Percentiles rank a stretch among this genome's conserved stretches.
Evolutionary conservation across 2,113 vertebrate species (phyloP).

Genomic region (Carettochelys insculpta): DNA sequence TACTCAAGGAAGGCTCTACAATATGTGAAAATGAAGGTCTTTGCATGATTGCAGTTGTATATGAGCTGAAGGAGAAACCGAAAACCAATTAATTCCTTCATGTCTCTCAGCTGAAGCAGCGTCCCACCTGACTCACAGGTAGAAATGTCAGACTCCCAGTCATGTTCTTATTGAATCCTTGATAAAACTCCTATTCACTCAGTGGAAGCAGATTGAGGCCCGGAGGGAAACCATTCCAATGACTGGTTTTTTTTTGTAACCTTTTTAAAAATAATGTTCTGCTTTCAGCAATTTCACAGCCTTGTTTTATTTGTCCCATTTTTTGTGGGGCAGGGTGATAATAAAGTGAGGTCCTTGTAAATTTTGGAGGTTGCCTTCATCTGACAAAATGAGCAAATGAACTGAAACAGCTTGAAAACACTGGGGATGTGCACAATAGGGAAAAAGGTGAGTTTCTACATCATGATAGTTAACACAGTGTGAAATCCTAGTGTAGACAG

Average conservation of each 20-base stretch:
- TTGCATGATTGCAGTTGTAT: accelerated
- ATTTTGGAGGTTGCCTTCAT: neutral
- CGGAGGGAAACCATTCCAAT: neutral
- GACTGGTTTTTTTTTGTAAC: too few relatives aligned
- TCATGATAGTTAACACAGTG: neutral
- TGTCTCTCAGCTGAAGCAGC: neutral
- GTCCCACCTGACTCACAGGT: neutral
- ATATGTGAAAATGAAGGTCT: neutral
- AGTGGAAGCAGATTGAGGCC: neutral
- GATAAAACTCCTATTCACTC: neutral
- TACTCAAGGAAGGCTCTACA: neutral
- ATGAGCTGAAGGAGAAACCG: neutral
- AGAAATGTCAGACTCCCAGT: neutral
- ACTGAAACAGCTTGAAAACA: neutral
- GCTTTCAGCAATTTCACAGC: neutral
- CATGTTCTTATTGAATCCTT: neutral
- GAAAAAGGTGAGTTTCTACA: neutral
- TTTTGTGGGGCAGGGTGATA: neutral
- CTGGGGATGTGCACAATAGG: neutral
- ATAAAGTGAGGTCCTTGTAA: neutral
- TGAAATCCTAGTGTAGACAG: neutral
- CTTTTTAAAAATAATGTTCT: neutral
- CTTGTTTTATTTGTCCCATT: neutral
- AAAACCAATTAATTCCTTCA: neutral
- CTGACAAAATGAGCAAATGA: neutral